Percentiles rank a stretch among this genome's conserved stretches.
phyloP scores from a whole-genome alignment of 2,113 vertebrate genomes.

The Hemibagrus wyckioides region DNA sequence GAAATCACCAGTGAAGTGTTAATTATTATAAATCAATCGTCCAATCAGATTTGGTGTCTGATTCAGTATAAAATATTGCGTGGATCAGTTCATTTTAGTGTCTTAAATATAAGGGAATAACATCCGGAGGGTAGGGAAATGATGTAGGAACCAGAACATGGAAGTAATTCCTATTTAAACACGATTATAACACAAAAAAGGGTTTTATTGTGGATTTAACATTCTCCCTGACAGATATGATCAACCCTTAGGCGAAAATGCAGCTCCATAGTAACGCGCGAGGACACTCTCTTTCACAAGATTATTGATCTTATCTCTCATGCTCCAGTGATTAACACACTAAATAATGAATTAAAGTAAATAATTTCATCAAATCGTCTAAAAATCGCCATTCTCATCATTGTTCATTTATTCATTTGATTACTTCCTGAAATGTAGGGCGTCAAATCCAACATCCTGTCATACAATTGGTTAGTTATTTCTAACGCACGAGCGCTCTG shows the following conservation, averaged over 20 bases:
- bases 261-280: background rate
- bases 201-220: background rate
- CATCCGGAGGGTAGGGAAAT: background rate
- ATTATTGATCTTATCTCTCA: background rate
- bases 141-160: background rate
- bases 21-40: too few species aligned
- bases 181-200: background rate
- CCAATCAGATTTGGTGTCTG: background rate
- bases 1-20: background rate
- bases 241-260: background rate
- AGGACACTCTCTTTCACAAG: too few species aligned
- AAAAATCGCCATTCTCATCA: background rate
- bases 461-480: background rate
- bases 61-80: background rate
- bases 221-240: background rate
- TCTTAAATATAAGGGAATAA: background rate
- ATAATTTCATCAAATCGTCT: background rate
- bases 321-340: background rate
- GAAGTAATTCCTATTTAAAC: background rate
- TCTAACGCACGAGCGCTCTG: too few species aligned
- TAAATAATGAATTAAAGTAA: background rate
- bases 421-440: conserved; percentile 17
- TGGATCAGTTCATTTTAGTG: background rate
- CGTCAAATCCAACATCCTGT: background rate
- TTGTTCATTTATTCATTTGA: background rate